Evolutionary conservation across 2,113 vertebrate genomes (phyloP), one percentile per base, ranked within the genome.

Genomic region (Microcebus jonahi): DNA sequence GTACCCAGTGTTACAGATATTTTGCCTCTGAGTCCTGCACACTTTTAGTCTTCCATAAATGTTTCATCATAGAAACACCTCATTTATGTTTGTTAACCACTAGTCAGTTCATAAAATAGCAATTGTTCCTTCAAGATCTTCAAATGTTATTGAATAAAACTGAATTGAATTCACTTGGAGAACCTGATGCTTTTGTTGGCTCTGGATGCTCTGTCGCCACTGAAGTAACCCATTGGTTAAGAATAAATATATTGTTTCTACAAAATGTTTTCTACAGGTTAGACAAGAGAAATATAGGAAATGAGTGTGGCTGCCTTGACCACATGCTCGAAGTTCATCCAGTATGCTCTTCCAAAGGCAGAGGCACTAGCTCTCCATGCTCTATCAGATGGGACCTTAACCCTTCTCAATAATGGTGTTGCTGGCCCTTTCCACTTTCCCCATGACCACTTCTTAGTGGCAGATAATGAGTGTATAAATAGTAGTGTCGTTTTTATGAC

Each of bases 21-120:
- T 92, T 96, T 94, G 59, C 67, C 67, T 96, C n/a, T 73, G 88
- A 79, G 21, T 96, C 88, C 87, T 90, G 50, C 6, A 13, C 45
- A 91, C 39, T 93, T 93, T 67, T 65, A 75, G n/a, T 88, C 59
- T 81, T 18, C 87, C 53, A 57, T 65, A 76, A 70, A 91, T 82
- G 48, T 95, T 93, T 95, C 73, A 83, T 83, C 84, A 57, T 55
- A 88, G 80, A 89, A 91, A 39, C 11, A 86, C 36, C 23, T 89
- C 79, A 89, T 90, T 91, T 93, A 82, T 90, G 57, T 94, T 94
- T 91, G 75, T 79, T 86, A 97, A 82, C 75, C 55, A 95, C 45
- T 8, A 89, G 77, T 88, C 77, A 92, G 45, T 73, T 91, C n/a
- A 59, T 85, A 79, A 91, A 90, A 80, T 75, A 94, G 48, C 57